These are phyloP conservation scores for Peucedramus taeniatus DNA, from an alignment of 2,113 vertebrate genomes.

Conservation along the genomic window DNA sequence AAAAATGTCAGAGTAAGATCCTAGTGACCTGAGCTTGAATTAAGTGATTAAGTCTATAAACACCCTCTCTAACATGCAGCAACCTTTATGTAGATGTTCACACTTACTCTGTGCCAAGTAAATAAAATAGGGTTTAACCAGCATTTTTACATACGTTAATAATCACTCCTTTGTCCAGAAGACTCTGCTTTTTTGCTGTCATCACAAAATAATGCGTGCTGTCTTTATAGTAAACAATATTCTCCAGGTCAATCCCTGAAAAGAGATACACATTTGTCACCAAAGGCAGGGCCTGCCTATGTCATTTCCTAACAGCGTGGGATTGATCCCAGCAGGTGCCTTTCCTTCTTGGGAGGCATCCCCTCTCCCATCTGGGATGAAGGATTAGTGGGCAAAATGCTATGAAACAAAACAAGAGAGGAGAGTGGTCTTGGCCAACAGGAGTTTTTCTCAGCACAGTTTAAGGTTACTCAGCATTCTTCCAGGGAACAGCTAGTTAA, in stretches of 20 bases:
- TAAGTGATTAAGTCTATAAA: neutral
- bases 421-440: neutral
- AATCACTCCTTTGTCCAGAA: slow-evolving; percentile 95
- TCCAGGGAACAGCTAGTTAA: neutral
- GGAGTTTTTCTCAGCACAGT: neutral
- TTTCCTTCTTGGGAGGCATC: neutral
- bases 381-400: neutral
- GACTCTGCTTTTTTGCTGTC: slow-evolving; percentile 98
- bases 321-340: neutral
- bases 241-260: slow-evolving; percentile 94
- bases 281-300: neutral
- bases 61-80: neutral
- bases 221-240: slow-evolving; percentile 98
- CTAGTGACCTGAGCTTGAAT: neutral
- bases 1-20: neutral
- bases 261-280: neutral
- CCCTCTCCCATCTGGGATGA: neutral
- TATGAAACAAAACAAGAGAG: neutral
- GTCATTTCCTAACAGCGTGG: neutral
- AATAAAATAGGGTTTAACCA: neutral
- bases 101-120: neutral
- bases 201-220: slow-evolving; percentile 98
- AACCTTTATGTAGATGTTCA: neutral
- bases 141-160: slow-evolving; percentile 79
- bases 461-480: neutral